Percentiles rank a stretch among this genome's conserved stretches.
These are phyloP conservation scores for Arctopsyche grandis DNA, from an alignment of 1,140 invertebrate species.

Conservation along the genomic window DNA sequence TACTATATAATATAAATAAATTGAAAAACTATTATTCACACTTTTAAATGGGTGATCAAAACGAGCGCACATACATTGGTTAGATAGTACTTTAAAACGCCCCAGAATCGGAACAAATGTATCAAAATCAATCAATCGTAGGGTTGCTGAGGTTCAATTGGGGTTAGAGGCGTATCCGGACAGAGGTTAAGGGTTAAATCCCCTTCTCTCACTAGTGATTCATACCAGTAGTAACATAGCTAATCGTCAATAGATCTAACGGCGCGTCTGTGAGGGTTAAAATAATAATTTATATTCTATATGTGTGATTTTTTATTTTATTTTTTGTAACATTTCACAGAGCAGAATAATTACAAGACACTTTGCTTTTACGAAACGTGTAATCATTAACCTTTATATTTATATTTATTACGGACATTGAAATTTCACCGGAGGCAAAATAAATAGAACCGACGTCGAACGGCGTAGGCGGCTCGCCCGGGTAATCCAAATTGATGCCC, in stretches of 20 bases:
- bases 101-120: not conserved
- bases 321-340: not conserved
- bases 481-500: slow-evolving; percentile 20
- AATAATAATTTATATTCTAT: no score
- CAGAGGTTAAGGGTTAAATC: slow-evolving; percentile 2
- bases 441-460: not conserved
- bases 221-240: not conserved
- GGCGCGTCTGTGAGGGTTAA: not conserved
- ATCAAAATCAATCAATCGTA: not conserved
- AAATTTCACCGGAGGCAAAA: not conserved
- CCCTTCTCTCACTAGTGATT: not conserved
- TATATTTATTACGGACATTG: not conserved
- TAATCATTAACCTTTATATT: slow-evolving; percentile 5
- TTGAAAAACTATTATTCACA: not conserved
- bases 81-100: not conserved
- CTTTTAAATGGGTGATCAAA: no score
- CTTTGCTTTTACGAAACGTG: not conserved
- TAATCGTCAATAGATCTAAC: not conserved
- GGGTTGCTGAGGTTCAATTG: not conserved
- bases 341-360: not conserved
- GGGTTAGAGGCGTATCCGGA: not conserved
- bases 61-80: no score
- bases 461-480: slow-evolving; percentile 8
- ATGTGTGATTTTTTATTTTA: no score
- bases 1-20: not conserved